Conservation (phyloP, 2,113 vertebrate genomes). For the Salvelinus namaycush region DNA sequence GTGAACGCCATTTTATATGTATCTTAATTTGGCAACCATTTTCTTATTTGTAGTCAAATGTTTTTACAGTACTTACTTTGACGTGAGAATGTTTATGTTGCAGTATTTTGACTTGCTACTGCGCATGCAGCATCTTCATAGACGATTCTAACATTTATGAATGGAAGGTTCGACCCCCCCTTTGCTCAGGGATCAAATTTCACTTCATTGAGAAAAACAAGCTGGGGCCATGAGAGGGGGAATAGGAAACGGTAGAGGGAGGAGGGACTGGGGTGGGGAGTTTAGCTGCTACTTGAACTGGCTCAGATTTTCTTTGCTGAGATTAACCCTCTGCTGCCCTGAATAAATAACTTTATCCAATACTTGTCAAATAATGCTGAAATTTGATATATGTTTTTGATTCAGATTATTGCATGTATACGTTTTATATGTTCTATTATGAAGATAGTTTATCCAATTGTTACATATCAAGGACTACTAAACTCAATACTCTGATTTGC, state of each 20-base stretch:
- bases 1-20: constrained; percentile 74
- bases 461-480: neutral
- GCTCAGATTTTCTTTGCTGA: neutral
- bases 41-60: constrained; percentile 29
- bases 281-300: neutral
- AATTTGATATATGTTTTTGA: neutral
- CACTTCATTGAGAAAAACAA: constrained; percentile 80
- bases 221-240: constrained; percentile 24
- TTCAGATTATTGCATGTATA: neutral
- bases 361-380: neutral
- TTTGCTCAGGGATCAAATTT: constrained; percentile 64
- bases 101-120: neutral
- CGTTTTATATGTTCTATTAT: neutral
- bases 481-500: neutral
- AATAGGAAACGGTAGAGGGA: neutral
- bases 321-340: neutral
- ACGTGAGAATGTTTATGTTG: constrained; percentile 21
- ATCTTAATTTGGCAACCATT: constrained; percentile 51
- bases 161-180: constrained; percentile 45
- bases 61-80: neutral
- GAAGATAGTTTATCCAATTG: neutral
- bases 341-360: neutral
- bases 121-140: constrained; percentile 22
- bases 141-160: constrained; percentile 51
- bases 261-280: constrained; percentile 1